Evolutionary conservation across 1,140 invertebrate species (phyloP), one percentile per base, ranked within the genome.

Genomic region (Diachasmimorpha longicaudata): DNA sequence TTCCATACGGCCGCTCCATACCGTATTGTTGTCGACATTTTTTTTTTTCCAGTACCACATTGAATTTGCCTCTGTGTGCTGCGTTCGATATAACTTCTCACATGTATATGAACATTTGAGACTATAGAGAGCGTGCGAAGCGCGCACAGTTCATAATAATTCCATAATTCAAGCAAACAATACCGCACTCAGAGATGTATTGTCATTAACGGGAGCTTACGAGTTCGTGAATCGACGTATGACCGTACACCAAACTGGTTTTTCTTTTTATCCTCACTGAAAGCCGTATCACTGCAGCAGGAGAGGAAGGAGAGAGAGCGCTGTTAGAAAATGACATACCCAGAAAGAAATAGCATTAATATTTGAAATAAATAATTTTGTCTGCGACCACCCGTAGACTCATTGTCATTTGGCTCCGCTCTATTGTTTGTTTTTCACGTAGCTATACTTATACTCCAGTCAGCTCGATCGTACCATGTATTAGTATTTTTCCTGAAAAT

Each of bases 111-210:
- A 13, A 21, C 21, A 36, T 21, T 13, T 39, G 16, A 23, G 21
- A 66, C 31, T 72, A 68, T 42, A 31, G 25, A 39, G 66, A 48
- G 23, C 31, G 52, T 44, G 19, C 52, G 21, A 46, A 48, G 71
- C 52, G 52, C 70, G 63, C 23, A 16, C 48, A 70, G 70, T 75
- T 78, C 70, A 75, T 75, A 75, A 75, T 78, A 72, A 78, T 78
- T 78, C 70, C 70, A 73, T 78, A 78, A 75, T 78, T 75, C 77
- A 75, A 75, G 36, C 74, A 75, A 70, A 75, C 74, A 75, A 75
- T 75, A 23, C 67, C 46, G 19, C 19, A 67, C 48, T 75, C 48
- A 70, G 42, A 74, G 67, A 69, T 44, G 72, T 55, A 74, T 75
- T 75, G 66, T 75, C 74, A 70, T 75, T 75, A 75, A 67, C 48